A percentile compares a stretch with the other conserved stretches of the same genome.
These are phyloP conservation scores for Stratiomys singularior DNA, from an alignment of 2,888 invertebrate genomes.

Conservation along the genomic window DNA sequence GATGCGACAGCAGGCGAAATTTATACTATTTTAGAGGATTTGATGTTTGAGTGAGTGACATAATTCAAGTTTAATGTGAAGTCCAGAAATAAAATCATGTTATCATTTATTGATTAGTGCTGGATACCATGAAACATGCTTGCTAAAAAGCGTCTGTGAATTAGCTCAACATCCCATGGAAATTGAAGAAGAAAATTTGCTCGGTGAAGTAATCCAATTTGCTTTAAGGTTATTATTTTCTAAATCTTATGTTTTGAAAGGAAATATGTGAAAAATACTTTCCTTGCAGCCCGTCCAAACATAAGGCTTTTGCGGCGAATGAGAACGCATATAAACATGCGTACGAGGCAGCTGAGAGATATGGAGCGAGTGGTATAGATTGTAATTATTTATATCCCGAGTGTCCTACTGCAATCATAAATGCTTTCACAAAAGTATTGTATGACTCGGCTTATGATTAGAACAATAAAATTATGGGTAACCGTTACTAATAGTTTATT, in stretches of 20 bases:
- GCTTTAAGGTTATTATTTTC: constrained; percentile 81
- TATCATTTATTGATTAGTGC: too few species aligned
- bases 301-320: constrained; percentile 68
- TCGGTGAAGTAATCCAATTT: constrained; percentile 75
- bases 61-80: background rate
- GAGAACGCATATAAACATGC: constrained; percentile 64
- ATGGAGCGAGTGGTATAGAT: constrained; percentile 59
- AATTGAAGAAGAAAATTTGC: constrained; percentile 68
- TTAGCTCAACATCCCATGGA: constrained; percentile 72
- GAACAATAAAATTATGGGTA: too few species aligned
- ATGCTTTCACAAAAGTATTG: constrained; percentile 55
- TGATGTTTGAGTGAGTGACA: constrained; percentile 52
- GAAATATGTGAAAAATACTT: too few species aligned
- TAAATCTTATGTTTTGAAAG: constrained; percentile 59
- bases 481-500: too few species aligned
- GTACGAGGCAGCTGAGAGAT: constrained; percentile 61
- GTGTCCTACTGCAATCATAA: constrained; percentile 59
- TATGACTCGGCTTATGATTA: too few species aligned
- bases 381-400: constrained; percentile 60
- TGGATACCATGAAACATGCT: constrained; percentile 75
- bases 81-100: background rate
- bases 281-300: constrained; percentile 67
- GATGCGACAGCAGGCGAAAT: constrained; percentile 64
- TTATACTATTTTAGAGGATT: constrained; percentile 61
- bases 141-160: constrained; percentile 76